Conservation (phyloP, 2,113 vertebrate genomes). For the Acrocephalus arundinaceus region DNA sequence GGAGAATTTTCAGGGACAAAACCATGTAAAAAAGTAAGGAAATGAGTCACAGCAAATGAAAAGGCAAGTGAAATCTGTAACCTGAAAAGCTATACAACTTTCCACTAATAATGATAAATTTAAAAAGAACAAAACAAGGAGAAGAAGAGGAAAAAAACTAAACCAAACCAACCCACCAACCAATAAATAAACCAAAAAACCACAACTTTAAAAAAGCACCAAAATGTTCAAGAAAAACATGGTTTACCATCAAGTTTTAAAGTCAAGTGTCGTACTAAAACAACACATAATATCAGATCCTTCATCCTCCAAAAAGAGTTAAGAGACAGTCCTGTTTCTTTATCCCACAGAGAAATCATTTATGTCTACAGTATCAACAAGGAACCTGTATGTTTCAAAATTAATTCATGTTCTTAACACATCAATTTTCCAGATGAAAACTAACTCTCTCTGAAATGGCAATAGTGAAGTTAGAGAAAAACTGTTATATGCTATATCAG, state of each 20-base stretch:
- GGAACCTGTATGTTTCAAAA: neutral
- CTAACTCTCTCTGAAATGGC: neutral
- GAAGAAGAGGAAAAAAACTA: neutral
- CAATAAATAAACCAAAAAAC: neutral
- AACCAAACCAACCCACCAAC: neutral
- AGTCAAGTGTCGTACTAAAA: neutral
- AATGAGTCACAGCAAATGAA: neutral
- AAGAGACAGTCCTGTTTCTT: neutral
- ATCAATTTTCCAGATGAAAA: neutral
- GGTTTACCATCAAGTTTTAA: neutral
- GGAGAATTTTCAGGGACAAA: neutral
- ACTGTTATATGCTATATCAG: neutral
- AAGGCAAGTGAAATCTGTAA: neutral
- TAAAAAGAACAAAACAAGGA: neutral
- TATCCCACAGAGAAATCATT: neutral
- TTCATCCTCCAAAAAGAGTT: neutral
- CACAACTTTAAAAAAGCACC: neutral
- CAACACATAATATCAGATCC: neutral
- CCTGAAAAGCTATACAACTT: neutral
- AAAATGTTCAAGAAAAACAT: rapidly evolving
- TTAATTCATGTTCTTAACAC: neutral
- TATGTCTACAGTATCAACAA: neutral
- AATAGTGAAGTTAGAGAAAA: neutral
- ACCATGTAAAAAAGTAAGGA: neutral
- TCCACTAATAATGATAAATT: neutral